phyloP scores from a whole-genome alignment of 2,888 invertebrate species.

The Phalera bucephala region DNA sequence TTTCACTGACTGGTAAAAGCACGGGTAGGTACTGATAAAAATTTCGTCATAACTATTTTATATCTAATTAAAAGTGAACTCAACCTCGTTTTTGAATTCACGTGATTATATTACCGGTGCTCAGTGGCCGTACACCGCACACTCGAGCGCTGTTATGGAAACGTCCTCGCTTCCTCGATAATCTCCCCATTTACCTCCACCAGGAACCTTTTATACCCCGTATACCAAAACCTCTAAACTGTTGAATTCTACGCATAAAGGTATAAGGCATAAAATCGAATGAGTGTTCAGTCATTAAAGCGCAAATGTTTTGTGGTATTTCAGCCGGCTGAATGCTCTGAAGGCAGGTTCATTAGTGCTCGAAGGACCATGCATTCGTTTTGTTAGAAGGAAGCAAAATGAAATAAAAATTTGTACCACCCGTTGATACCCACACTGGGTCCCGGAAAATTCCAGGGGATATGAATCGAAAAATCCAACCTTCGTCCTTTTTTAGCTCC shows the following conservation, averaged over 20 bases:
- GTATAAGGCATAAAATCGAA: slow-evolving; percentile 38
- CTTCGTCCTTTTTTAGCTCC: slow-evolving; percentile 26
- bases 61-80: too few relatives aligned
- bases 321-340: slow-evolving; percentile 43
- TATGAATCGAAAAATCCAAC: slow-evolving; percentile 46
- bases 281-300: slow-evolving; percentile 25
- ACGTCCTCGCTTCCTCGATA: slow-evolving; percentile 38
- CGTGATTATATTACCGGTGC: slow-evolving; percentile 30
- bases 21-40: too few relatives aligned
- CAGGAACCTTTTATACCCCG: slow-evolving; percentile 21
- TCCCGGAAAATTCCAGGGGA: slow-evolving; percentile 36
- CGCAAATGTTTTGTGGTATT: slow-evolving; percentile 38
- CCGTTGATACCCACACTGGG: slow-evolving; percentile 27
- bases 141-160: slow-evolving; percentile 38
- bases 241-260: slow-evolving; percentile 19
- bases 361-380: slow-evolving; percentile 51
- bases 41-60: too few relatives aligned
- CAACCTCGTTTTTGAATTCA: too few relatives aligned
- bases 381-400: slow-evolving; percentile 45
- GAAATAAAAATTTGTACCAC: slow-evolving; percentile 43
- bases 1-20: too few relatives aligned
- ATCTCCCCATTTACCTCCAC: slow-evolving; percentile 39
- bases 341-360: slow-evolving; percentile 64
- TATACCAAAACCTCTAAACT: slow-evolving; percentile 10
- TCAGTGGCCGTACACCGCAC: slow-evolving; percentile 21